These are phyloP conservation scores for Cynopterus sphinx DNA, from an alignment of 2,797 vertebrate genomes.

Conservation along the genomic window DNA sequence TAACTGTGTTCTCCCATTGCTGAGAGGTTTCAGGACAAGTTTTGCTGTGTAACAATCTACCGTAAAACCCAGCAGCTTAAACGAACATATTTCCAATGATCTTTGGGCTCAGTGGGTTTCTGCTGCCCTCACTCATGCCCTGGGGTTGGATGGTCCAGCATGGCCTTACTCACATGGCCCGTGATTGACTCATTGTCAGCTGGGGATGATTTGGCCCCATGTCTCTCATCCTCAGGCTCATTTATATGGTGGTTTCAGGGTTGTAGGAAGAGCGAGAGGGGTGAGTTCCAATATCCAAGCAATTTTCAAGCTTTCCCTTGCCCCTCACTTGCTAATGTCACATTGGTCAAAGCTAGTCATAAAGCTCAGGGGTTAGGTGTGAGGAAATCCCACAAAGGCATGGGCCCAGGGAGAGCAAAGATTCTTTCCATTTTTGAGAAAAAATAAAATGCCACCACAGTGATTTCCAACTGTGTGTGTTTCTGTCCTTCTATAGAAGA, in stretches of 20 bases:
- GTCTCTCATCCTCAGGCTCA: background rate
- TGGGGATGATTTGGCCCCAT: background rate
- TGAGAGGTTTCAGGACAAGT: background rate
- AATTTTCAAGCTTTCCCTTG: constrained; percentile 5
- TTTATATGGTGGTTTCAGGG: background rate
- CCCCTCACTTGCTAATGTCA: background rate
- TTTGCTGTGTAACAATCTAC: background rate
- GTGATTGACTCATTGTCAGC: background rate
- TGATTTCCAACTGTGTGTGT: background rate
- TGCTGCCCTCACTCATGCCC: background rate
- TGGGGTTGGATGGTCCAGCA: background rate
- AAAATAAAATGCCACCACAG: background rate
- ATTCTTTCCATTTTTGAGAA: background rate
- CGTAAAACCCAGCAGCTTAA: background rate
- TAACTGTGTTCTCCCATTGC: background rate
- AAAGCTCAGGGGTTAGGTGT: background rate
- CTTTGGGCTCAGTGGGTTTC: background rate
- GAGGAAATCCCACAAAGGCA: background rate
- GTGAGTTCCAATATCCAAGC: background rate
- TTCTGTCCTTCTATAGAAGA: background rate
- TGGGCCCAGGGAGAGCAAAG: background rate
- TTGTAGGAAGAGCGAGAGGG: background rate
- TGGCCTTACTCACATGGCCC: background rate
- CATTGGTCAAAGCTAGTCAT: background rate
- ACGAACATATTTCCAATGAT: background rate